These are phyloP conservation scores for Natator depressus DNA, from an alignment of 2,113 vertebrate species.

Conservation along the genomic window DNA sequence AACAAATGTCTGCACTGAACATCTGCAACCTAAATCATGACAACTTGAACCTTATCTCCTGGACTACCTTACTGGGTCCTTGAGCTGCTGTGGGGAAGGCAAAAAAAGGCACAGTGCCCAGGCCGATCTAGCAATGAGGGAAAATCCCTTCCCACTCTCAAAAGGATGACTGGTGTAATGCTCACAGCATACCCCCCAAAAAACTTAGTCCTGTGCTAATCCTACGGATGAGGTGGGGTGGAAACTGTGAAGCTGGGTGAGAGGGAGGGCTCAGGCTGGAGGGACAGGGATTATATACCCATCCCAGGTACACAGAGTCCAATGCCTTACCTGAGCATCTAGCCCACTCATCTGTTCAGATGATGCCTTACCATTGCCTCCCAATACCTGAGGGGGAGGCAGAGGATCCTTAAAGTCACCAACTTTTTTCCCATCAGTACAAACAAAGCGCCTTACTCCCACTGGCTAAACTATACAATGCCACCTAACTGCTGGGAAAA, in stretches of 20 bases:
- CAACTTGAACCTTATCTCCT: neutral
- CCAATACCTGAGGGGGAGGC: neutral
- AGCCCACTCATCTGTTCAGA: neutral
- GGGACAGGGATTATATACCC: neutral
- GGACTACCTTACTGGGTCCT: neutral
- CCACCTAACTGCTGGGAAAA: neutral
- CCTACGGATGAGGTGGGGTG: neutral
- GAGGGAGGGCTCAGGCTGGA: neutral
- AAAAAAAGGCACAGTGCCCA: neutral
- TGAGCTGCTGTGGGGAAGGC: neutral
- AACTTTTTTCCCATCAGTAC: neutral
- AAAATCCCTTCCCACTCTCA: neutral
- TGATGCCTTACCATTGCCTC: neutral
- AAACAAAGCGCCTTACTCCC: neutral
- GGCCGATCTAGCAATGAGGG: neutral
- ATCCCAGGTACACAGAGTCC: neutral
- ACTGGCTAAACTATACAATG: neutral
- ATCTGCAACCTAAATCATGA: neutral
- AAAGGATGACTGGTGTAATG: neutral
- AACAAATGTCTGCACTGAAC: neutral
- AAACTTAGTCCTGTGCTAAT: neutral
- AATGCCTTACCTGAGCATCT: neutral
- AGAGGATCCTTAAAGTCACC: neutral
- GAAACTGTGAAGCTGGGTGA: neutral
- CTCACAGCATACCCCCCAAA: neutral